Percentiles rank a stretch among this genome's conserved stretches.
Conservation (phyloP, 1,140 invertebrate genomes). For the Cydia splendana region DNA sequence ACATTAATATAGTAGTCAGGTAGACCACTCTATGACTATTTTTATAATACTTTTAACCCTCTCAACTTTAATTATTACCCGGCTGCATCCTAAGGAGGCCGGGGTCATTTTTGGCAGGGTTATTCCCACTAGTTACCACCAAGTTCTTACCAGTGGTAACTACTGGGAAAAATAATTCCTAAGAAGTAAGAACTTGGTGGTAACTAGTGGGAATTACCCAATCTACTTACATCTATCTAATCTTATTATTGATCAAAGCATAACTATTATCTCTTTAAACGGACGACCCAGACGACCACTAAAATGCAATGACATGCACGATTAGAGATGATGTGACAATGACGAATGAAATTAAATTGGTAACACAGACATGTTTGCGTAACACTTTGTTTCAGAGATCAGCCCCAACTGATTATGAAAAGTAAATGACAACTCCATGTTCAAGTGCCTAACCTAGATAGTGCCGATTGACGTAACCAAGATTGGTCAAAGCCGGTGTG, state of each 20-base stretch:
- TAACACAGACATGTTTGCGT: neutral
- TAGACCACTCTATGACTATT: no score
- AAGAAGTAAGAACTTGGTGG: no score
- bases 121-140: no score
- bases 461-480: slow-evolving; percentile 9
- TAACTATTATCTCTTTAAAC: neutral
- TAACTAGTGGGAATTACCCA: no score
- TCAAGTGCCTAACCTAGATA: slow-evolving; percentile 5
- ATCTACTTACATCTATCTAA: no score
- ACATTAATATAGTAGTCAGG: neutral
- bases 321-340: slow-evolving; percentile 13
- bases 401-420: slow-evolving; percentile 6
- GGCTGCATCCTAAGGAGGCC: no score
- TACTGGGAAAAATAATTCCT: no score
- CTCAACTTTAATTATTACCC: no score
- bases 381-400: slow-evolving; percentile 19
- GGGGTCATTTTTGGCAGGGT: no score
- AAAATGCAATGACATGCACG: slow-evolving; percentile 19
- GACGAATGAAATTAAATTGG: slow-evolving; percentile 24
- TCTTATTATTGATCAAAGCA: neutral
- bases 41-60: no score
- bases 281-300: neutral
- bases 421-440: neutral
- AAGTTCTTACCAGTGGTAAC: no score
- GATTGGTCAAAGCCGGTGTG: slow-evolving; percentile 22